Evolutionary conservation across 2,888 invertebrate genomes (phyloP), one percentile per base, ranked within the genome.

Genomic region (Ceriagrion tenellum): DNA sequence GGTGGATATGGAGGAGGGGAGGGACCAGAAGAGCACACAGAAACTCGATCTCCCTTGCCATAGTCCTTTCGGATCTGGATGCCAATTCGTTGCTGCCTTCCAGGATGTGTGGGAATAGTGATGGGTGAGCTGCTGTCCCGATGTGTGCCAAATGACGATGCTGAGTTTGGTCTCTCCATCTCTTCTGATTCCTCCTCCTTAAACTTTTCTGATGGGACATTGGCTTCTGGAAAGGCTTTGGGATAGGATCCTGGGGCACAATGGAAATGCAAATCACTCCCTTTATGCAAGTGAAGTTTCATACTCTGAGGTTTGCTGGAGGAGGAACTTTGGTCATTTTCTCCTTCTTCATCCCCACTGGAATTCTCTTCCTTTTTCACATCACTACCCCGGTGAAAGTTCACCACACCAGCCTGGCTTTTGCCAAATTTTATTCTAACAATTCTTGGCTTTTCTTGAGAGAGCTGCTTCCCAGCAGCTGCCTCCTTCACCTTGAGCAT

Each of bases 41-140:
- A 95, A 55, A 95, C 95, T 30, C 95, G 95, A 81, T 95, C 95
- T 74, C 89, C 95, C 93, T 96, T 95, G 89, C 95, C 96, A 95
- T 96, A 96, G 95, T 96, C 96, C 90, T 95, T 95, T 95, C 96
- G 95, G 95, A 96, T 96, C 96, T 96, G 95, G 89, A 96, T 96
- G 96, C 96, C 96, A 55, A 96, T 96, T 88, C 95, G 69, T 47
- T 93, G 93, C n/a, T 93, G 93, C 47, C 35, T 69, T 47, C 93
- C 93, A 16, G 93, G 26, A 8, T 93, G 93, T 10, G 47, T 93
- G 69, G 93, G 40, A 47, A 93, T 63, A 13, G 93, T 93, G n/a
- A 93, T 69, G n/a, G 93, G 93, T 2, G 93, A 93, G 47, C n/a
- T n/a, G n/a, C 69, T 93, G 30, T 69, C 93, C 30, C 47, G 93